Evolutionary conservation across 2,113 vertebrate genomes (phyloP), one percentile per base, ranked within the genome.

Genomic region (Embiotoca jacksoni): DNA sequence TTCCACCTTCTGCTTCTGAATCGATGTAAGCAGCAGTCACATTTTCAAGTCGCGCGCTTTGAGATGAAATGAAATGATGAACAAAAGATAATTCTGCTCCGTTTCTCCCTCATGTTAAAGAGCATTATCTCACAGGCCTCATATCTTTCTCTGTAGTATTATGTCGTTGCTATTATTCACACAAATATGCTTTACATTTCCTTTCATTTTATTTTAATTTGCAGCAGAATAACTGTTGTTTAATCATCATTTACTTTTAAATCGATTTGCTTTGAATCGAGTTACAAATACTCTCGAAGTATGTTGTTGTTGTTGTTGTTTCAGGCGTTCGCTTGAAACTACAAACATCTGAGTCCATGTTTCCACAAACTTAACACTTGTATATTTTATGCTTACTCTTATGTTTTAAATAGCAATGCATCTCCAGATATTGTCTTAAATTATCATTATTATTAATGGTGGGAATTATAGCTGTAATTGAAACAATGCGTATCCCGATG

Each of bases 21-120:
- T 23, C 23, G 23, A 23, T 23, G 23, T 23, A n/a, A 36, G 8
- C 56, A 13, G 14, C n/a, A 62, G n/a, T 2, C 46, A 52, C 35
- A 60, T 67, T 59, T 53, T 10, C 31, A 23, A 74, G 67, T 71
- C 57, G 74, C 49, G 71, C 53, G 35, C 75, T 65, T 70, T n/a
- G 7, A 53, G 23, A 23, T 5, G 5, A 46, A 54, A 53, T 30
- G 23, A 39, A 54, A 41, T 14, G 6, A 23, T 33, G 6, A 50
- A 52, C 36, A 30, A 37, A 56, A 60, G 10, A 23, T n/a, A 6
- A 31, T 54, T 61, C 13, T 4, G 1, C 33, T 70, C 3, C 16
- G 2, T n/a, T 13, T 72, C 8, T 75, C 75, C 1, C 15, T 23
- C 41, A 35, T 15, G 13, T 50, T 41, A 41, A 23, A 70, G 13